Evolutionary conservation across 2,797 vertebrate species (phyloP).

Genomic region (Chelon auratus): DNA sequence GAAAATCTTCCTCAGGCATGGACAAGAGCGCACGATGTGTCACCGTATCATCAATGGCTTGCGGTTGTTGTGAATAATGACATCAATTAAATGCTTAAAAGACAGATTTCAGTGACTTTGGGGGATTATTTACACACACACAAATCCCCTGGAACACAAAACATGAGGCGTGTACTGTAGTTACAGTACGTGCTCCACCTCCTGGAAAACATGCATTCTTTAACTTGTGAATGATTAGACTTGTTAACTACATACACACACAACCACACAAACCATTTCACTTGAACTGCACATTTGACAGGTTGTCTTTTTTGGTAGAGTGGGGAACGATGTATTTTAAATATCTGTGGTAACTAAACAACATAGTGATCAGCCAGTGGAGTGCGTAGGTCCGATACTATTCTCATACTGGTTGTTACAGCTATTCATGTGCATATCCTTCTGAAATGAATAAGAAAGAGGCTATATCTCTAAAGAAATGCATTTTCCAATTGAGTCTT

Average conservation of each 20-base stretch:
- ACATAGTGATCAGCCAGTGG: neutral
- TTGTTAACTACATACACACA: slow-evolving; percentile 7
- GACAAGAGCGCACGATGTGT: neutral
- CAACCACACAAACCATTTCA: neutral
- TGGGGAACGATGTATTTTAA: neutral
- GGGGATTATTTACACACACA: slow-evolving; percentile 25
- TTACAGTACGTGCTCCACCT: slow-evolving; percentile 26
- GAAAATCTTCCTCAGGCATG: neutral
- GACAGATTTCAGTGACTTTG: neutral
- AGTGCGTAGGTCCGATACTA: neutral
- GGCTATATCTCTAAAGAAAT: neutral
- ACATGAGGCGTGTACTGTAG: slow-evolving; percentile 6
- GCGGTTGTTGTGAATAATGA: no score
- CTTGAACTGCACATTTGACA: neutral
- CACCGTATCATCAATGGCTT: neutral
- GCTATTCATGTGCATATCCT: neutral
- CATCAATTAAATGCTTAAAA: slow-evolving; percentile 6
- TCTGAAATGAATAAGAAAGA: neutral
- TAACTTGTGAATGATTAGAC: slow-evolving; percentile 16
- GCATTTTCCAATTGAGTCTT: neutral
- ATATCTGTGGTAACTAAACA: neutral
- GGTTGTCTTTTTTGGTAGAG: slow-evolving; percentile 1
- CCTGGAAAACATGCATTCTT: slow-evolving; percentile 29
- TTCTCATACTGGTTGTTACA: neutral
- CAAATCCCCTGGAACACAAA: slow-evolving; percentile 10